Evolutionary conservation across 2,113 vertebrate species (phyloP).

Genomic region (Lamprotornis superbus): DNA sequence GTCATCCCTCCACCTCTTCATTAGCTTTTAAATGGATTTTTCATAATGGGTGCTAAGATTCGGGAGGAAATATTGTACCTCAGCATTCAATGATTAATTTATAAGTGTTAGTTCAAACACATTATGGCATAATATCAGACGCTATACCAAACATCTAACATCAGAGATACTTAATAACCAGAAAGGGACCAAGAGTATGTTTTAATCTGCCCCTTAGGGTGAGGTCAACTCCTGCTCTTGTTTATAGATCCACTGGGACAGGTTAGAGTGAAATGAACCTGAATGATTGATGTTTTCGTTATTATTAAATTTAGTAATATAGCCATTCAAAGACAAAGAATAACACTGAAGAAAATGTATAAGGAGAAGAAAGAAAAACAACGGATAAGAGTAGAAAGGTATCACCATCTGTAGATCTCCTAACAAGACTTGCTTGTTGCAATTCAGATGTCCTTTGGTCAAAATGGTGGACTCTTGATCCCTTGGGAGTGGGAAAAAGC

Average conservation of each 20-base stretch:
- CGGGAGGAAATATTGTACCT: neutral
- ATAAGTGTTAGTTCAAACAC: neutral
- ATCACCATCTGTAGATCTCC: rapidly evolving
- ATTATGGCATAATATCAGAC: neutral
- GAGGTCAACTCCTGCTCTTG: neutral
- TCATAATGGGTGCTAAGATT: neutral
- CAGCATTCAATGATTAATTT: neutral
- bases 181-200: neutral
- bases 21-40: neutral
- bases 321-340: neutral
- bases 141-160: neutral
- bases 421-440: neutral
- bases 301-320: neutral
- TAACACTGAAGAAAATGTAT: neutral
- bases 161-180: neutral
- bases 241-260: neutral
- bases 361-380: neutral
- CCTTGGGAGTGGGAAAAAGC: neutral
- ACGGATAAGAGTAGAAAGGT: neutral
- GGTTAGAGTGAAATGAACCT: neutral
- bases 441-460: neutral
- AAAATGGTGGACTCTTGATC: neutral
- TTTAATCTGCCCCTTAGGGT: neutral
- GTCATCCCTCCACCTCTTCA: neutral
- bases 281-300: neutral